Evolutionary conservation across 2,888 invertebrate species (phyloP).

Genomic region (Lasioglossum lativentre): DNA sequence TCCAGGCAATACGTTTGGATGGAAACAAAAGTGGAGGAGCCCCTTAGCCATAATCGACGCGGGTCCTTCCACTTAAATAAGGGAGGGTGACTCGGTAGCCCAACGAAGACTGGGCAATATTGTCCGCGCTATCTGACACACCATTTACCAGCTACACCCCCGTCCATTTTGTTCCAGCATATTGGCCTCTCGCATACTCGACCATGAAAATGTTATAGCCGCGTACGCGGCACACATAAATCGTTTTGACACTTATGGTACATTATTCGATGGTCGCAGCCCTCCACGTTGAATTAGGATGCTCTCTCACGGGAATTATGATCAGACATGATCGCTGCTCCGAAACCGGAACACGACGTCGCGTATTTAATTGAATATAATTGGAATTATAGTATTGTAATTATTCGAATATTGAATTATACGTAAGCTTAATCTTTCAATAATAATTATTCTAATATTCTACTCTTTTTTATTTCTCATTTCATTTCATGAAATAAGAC

Average conservation of each 20-base stretch:
- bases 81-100: constrained; percentile 71
- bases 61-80: constrained; percentile 56
- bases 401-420: too few species aligned
- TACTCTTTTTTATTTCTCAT: background rate
- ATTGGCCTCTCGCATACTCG: constrained; percentile 62
- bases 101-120: constrained; percentile 79
- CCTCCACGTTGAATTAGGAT: constrained; percentile 61
- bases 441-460: background rate
- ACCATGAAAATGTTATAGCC: constrained; percentile 60
- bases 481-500: background rate
- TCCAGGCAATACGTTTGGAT: constrained; percentile 17
- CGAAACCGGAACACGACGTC: background rate
- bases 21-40: constrained; percentile 25
- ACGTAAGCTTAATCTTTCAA: background rate
- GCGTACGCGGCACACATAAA: constrained; percentile 63
- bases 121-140: constrained; percentile 78
- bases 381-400: background rate
- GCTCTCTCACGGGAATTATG: constrained; percentile 67
- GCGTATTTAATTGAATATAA: background rate
- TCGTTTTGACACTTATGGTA: constrained; percentile 69
- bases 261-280: constrained; percentile 58
- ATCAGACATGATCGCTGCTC: constrained; percentile 4
- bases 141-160: constrained; percentile 70
- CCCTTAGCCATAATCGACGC: constrained; percentile 54
- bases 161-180: constrained; percentile 61